phyloP scores from a whole-genome alignment of 2,113 vertebrate species.

The Progne subis region DNA sequence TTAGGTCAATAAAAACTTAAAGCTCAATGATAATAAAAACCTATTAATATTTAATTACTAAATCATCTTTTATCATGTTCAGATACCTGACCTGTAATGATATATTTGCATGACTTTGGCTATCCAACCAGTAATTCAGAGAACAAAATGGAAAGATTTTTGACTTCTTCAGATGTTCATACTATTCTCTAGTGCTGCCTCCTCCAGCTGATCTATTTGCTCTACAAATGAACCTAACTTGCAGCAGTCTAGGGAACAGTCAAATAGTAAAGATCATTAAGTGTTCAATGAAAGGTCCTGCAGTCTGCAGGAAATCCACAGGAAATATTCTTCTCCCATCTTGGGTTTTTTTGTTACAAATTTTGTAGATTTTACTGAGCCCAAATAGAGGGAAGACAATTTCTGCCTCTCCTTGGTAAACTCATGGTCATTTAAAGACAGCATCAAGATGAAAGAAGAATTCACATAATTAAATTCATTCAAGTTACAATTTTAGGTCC shows the following conservation, averaged over 20 bases:
- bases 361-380: neutral
- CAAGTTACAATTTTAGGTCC: neutral
- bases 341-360: neutral
- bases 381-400: neutral
- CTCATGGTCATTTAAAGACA: neutral
- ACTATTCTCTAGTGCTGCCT: neutral
- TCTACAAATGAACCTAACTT: neutral
- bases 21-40: constrained; percentile 1
- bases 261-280: neutral
- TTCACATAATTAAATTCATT: neutral
- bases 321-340: neutral
- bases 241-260: neutral
- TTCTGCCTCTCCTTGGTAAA: neutral
- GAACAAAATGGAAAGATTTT: neutral
- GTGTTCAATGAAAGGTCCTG: neutral
- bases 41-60: constrained; percentile 23
- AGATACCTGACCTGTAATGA: neutral
- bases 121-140: neutral
- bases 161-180: neutral
- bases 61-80: neutral
- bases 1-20: constrained; percentile 53
- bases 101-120: neutral
- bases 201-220: neutral
- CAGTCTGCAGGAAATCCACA: neutral
- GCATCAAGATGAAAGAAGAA: neutral